Conservation (phyloP, 2,797 vertebrate species). For the Sylvilagus floridanus region DNA sequence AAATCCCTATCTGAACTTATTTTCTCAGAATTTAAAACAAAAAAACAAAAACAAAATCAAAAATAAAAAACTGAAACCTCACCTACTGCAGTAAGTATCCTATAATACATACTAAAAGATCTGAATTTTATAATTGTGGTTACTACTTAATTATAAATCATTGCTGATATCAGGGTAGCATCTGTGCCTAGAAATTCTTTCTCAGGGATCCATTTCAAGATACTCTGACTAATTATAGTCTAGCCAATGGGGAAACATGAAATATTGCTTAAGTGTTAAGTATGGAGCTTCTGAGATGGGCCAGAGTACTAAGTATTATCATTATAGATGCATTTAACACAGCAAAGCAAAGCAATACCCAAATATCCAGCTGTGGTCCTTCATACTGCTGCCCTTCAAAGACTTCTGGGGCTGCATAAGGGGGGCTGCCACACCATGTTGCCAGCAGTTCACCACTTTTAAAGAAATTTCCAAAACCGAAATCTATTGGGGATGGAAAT, state of each 20-base stretch:
- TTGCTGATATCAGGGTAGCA: slow-evolving; percentile 24
- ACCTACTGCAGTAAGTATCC: slow-evolving; percentile 15
- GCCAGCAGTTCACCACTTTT: slow-evolving; percentile 95
- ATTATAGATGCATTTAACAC: not conserved
- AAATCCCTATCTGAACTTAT: slow-evolving; percentile 45
- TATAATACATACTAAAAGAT: slow-evolving; percentile 45
- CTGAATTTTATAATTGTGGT: slow-evolving; percentile 60
- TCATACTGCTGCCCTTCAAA: slow-evolving; percentile 99
- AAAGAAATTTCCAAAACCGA: slow-evolving; percentile 99
- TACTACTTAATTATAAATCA: slow-evolving; percentile 57
- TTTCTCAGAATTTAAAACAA: slow-evolving; percentile 34
- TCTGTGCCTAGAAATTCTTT: slow-evolving; percentile 46
- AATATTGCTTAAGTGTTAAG: not conserved
- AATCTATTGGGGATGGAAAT: slow-evolving; percentile 90
- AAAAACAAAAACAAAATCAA: too few relatives aligned
- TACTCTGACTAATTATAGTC: slow-evolving; percentile 18
- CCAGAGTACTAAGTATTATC: not conserved
- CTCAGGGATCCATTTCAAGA: slow-evolving; percentile 6
- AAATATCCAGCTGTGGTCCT: slow-evolving; percentile 99
- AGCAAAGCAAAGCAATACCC: slow-evolving; percentile 90
- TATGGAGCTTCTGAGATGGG: slow-evolving; percentile 13
- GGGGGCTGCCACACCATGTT: slow-evolving; percentile 99
- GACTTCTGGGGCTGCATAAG: slow-evolving; percentile 98
- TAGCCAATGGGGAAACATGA: not conserved
- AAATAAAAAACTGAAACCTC: not conserved